Evolutionary conservation across 1,140 invertebrate genomes (phyloP).

Genomic region (Triops cancriformis): DNA sequence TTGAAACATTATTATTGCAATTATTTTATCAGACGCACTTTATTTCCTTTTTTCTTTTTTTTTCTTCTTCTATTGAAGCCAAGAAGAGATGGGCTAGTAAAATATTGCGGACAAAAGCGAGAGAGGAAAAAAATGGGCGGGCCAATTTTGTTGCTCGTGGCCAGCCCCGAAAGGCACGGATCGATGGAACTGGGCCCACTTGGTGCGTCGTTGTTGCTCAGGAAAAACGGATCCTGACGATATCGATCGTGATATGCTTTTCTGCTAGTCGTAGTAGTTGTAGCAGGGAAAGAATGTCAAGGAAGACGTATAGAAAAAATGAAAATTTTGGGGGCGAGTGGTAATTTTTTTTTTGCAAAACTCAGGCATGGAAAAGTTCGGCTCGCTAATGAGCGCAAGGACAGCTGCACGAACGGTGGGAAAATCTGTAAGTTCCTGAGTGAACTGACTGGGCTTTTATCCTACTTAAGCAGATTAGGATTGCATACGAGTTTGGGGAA

Average conservation of each 20-base stretch:
- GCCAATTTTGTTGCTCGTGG: not conserved
- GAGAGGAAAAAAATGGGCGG: not conserved
- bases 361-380: not conserved
- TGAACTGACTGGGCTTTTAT: not conserved
- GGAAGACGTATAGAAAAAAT: no score
- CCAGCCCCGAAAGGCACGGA: not conserved
- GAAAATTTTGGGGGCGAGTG: no score
- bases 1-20: no score
- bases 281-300: no score
- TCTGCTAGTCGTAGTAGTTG: not conserved
- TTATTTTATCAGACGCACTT: not conserved
- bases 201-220: not conserved
- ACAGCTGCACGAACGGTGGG: not conserved
- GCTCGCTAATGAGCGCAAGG: not conserved
- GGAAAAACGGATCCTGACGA: slow-evolving; percentile 9
- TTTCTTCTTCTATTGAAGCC: not conserved
- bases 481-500: no score
- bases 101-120: not conserved
- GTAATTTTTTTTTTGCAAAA: no score
- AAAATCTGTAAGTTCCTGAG: no score
- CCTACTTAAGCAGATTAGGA: not conserved
- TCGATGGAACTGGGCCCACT: slow-evolving; percentile 3
- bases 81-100: not conserved
- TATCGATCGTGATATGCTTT: not conserved
- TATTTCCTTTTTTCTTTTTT: not conserved